Percentiles rank a stretch among this genome's conserved stretches.
These are phyloP conservation scores for Drosophila ananassae DNA, from an alignment of 1,140 invertebrate species.

Conservation along the genomic window DNA sequence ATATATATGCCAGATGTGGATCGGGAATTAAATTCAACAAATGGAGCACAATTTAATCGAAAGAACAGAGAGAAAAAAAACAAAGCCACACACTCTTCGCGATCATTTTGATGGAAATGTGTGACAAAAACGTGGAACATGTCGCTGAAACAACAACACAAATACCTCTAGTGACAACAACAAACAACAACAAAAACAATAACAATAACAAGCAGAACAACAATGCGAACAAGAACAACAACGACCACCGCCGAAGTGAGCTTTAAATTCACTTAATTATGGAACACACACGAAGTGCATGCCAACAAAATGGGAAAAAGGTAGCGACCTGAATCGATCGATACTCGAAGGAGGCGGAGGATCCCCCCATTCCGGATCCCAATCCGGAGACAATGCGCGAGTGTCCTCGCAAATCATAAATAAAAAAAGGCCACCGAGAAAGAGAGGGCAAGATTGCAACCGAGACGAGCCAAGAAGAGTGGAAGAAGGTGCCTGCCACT, in stretches of 20 bases:
- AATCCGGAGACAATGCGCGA: slow-evolving; percentile 60
- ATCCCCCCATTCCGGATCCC: slow-evolving; percentile 4
- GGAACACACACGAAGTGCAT: slow-evolving; percentile 81
- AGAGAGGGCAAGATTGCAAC: slow-evolving; percentile 29
- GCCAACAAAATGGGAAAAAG: slow-evolving; percentile 46
- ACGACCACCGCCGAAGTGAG: slow-evolving; percentile 67
- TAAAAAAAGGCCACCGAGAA: slow-evolving; percentile 48
- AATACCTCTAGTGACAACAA: slow-evolving; percentile 36
- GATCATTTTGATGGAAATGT: slow-evolving; percentile 53
- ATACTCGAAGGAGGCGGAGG: slow-evolving; percentile 1
- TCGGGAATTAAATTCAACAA: slow-evolving; percentile 40
- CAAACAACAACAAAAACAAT: slow-evolving; percentile 9
- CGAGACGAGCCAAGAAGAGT: slow-evolving; percentile 2
- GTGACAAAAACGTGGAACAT: slow-evolving; percentile 70
- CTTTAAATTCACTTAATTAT: slow-evolving; percentile 82
- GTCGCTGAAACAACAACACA: slow-evolving; percentile 57
- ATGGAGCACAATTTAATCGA: slow-evolving; percentile 25
- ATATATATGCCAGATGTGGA: slow-evolving; percentile 63
- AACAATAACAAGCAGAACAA: slow-evolving; percentile 18
- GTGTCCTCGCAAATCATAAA: slow-evolving; percentile 79
- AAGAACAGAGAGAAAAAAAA: slow-evolving; percentile 14
- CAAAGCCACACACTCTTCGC: not conserved
- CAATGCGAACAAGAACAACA: slow-evolving; percentile 27
- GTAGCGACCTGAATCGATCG: not conserved
- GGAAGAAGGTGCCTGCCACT: slow-evolving; percentile 11